Base-by-base conservation (phyloP, 2,888 invertebrate species). In the Limnephilus lunatus region DNA sequence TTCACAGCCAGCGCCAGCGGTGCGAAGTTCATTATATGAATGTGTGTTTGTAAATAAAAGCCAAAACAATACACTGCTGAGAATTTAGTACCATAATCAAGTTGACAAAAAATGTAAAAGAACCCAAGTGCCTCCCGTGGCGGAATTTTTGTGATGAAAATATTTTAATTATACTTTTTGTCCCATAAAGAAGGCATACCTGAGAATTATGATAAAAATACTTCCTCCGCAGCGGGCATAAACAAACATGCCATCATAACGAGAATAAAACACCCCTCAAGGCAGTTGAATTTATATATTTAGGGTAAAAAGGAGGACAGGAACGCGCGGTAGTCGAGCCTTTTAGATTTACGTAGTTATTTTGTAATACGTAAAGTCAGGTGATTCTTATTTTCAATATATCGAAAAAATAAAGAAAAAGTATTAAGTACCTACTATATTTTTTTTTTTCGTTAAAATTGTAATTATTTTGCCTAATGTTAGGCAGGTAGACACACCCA, bases 211-310 rank as follows among this genome's bases (percentile, higher is more conserved):
- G 81, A 80, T 80, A 80, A 81, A 89, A 89, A 89, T 39, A 32
- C 80, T 68, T 81, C 89, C 44, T 25, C 89, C 89, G 80, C 81
- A 81, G 30, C 39, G 82, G 32, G 82, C 90, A 83, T 83, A 83
- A 90, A 83, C 83, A 89, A 89, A 81, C 89, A 39, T 89, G 86
- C 48, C 86, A 48, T 86, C 86, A 86, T 86, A 86, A 86, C 86
- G 86, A 86, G 86, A 86, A 53, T 87, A 87, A 87, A 53, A 87
- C 87, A 87, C 15, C 87, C 87, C 87, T 86, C 32, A 87, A 87
- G 87, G 87, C 87, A 87, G 87, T 87, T 32, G 68, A 68, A 87
- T 87, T 87, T 87, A 87, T 87, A 87, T 87, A 68, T 53, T 44
- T 30, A 86, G 86, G 86, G 86, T 44, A 7, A n/a, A 25, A 68